Evolutionary conservation across 1,140 invertebrate genomes (phyloP).

Genomic region (Luehdorfia chinensis): DNA sequence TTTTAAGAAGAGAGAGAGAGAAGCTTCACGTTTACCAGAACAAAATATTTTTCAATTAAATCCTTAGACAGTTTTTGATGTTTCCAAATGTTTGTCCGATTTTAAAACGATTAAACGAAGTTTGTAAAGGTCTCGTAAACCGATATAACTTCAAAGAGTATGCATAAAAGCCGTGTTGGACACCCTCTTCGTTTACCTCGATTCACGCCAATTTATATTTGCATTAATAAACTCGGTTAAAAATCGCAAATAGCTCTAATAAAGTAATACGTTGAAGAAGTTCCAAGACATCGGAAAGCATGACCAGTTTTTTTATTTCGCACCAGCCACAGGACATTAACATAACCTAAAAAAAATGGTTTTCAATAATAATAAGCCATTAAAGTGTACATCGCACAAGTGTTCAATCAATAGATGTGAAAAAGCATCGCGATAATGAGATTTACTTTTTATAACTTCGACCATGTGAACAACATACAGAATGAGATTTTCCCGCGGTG

Average conservation of each 20-base stretch:
- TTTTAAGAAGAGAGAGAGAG: too few relatives aligned
- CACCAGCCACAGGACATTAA: too few relatives aligned
- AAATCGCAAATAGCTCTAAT: constrained; percentile 24
- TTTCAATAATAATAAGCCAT: too few relatives aligned
- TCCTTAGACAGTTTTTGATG: neutral
- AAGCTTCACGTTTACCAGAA: too few relatives aligned
- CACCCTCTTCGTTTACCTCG: constrained; percentile 8
- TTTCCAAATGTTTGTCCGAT: neutral
- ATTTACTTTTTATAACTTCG: constrained; percentile 26
- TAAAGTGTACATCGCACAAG: too few relatives aligned
- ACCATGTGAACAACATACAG: constrained; percentile 49
- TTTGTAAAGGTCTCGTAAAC: constrained; percentile 30
- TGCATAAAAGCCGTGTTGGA: constrained; percentile 18
- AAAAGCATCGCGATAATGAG: constrained; percentile 4
- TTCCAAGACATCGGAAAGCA: neutral
- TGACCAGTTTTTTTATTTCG: too few relatives aligned
- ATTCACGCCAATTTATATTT: constrained; percentile 24
- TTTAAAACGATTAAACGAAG: neutral
- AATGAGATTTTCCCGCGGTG: constrained; percentile 58
- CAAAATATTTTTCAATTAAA: neutral
- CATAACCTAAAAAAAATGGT: too few relatives aligned
- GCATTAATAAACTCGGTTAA: constrained; percentile 26
- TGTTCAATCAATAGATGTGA: constrained; percentile 10
- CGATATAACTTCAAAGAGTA: constrained; percentile 37
- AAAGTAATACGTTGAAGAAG: too few relatives aligned